phyloP scores from a whole-genome alignment of 2,797 vertebrate genomes.

The Limnodromus scolopaceus region DNA sequence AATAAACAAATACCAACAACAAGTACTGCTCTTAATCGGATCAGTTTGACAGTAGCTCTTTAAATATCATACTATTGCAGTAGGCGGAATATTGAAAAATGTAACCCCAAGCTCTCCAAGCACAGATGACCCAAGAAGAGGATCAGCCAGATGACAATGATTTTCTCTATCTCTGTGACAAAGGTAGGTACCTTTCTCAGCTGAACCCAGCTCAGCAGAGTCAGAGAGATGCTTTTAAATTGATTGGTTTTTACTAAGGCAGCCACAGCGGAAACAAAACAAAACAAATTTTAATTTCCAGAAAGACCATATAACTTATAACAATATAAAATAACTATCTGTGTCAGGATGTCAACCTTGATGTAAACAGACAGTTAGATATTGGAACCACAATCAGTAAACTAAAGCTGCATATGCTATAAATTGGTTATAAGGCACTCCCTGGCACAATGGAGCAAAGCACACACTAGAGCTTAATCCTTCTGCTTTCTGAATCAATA shows the following conservation, averaged over 20 bases:
- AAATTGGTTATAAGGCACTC: not conserved
- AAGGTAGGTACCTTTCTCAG: not conserved
- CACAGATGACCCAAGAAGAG: not conserved
- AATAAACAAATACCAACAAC: not conserved
- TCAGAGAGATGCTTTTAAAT: not conserved
- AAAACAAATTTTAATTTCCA: not conserved
- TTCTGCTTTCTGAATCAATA: constrained; percentile 30
- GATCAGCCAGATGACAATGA: not conserved
- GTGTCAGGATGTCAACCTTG: not conserved
- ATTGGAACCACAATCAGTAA: not conserved
- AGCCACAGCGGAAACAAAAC: not conserved
- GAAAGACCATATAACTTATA: not conserved
- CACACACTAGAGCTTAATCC: not conserved
- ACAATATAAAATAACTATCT: not conserved
- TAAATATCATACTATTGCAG: not conserved
- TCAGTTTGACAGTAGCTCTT: not conserved
- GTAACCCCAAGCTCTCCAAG: not conserved
- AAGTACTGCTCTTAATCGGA: not conserved
- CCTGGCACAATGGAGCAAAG: not conserved
- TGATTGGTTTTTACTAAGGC: not conserved
- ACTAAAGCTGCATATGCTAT: not conserved
- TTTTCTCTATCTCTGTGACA: not conserved
- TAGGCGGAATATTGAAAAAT: not conserved
- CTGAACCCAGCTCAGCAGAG: not conserved
- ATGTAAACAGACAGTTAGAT: not conserved